Evolutionary conservation across 2,113 vertebrate species (phyloP).

Genomic region (Oreochromis spilurus): DNA sequence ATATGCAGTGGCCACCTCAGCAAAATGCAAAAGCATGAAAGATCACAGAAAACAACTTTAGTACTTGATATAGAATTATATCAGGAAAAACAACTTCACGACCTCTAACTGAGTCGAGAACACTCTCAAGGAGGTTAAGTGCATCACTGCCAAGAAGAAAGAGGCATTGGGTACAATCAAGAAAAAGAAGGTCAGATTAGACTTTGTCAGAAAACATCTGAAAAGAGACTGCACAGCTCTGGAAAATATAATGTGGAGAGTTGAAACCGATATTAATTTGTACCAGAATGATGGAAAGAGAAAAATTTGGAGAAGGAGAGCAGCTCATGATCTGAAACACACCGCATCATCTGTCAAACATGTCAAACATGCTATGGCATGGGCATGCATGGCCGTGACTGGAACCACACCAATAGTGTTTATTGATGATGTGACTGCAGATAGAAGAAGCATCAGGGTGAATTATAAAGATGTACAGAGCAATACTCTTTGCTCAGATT

Average conservation of each 20-base stretch:
- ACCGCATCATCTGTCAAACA: background rate
- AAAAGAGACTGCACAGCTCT: background rate
- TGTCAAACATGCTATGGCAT: background rate
- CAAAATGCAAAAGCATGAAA: background rate
- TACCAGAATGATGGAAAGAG: background rate
- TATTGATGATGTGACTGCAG: background rate
- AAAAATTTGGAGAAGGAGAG: background rate
- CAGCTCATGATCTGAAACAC: background rate
- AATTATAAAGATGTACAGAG: background rate
- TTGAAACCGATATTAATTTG: background rate
- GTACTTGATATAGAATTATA: background rate
- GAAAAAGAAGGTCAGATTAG: background rate
- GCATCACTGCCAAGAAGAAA: background rate
- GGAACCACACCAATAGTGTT: background rate
- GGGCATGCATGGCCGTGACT: background rate
- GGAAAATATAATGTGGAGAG: background rate
- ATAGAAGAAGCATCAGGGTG: background rate
- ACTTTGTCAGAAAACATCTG: background rate
- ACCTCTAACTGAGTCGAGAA: background rate
- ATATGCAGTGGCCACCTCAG: background rate
- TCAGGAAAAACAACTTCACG: background rate
- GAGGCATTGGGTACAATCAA: background rate
- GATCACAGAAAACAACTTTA: background rate
- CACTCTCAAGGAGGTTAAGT: background rate
- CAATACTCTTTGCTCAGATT: background rate